Percentiles rank a stretch among this genome's conserved stretches.
phyloP scores from a whole-genome alignment of 2,797 vertebrate species.

The Acanthurus tractus region DNA sequence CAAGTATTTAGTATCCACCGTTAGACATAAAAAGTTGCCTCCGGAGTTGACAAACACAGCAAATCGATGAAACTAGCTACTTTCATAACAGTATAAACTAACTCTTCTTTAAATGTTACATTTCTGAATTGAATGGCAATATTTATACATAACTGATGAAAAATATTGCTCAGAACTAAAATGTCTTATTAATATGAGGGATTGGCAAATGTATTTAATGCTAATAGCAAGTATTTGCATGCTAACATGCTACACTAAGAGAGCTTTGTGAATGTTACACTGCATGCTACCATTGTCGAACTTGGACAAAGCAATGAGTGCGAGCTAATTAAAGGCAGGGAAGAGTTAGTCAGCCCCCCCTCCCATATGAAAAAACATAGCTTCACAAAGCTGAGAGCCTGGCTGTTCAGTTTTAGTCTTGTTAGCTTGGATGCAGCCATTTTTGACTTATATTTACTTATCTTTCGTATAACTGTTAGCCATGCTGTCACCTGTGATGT shows the following conservation, averaged over 20 bases:
- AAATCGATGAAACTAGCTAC: background rate
- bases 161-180: background rate
- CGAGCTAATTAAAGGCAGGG: no score
- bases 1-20: background rate
- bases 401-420: background rate
- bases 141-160: background rate
- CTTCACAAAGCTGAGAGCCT: background rate
- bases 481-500: no score
- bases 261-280: no score
- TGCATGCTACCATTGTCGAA: no score
- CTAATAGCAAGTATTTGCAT: background rate
- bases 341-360: no score
- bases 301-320: no score
- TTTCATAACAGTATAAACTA: background rate
- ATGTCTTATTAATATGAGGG: background rate
- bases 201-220: background rate
- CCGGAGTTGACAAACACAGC: background rate
- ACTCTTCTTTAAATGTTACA: background rate
- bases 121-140: background rate
- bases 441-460: no score
- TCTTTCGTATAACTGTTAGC: no score
- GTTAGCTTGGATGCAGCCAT: background rate
- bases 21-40: background rate
- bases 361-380: no score
- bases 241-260: background rate